Evolutionary conservation across 2,888 invertebrate species (phyloP), one percentile per base, ranked within the genome.

Genomic region (Cecidostiba fungosa): DNA sequence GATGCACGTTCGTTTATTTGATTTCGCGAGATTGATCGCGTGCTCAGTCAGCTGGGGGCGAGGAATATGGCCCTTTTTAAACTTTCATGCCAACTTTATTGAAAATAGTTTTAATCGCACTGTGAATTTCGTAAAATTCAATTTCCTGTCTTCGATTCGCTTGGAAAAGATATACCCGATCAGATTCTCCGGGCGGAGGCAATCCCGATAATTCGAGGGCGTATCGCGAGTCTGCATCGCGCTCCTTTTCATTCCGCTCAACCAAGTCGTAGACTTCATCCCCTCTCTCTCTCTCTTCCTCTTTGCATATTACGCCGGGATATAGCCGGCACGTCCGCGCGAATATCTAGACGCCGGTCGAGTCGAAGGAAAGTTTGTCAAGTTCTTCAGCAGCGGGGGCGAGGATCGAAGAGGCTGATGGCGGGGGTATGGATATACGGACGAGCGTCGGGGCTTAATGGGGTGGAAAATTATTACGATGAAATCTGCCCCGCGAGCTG

Each of bases 401-500:
- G 36, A 1, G 72, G 54, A 73, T 54, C 59, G 50, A 43, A 10
- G n/a, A 14, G 16, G 50, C 26, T 50, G 62, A n/a, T n/a, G 29
- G n/a, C 8, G 23, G 2, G 29, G 39, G 16, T 74, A 23, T 73
- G 59, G 8, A 36, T 66, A 43, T 78, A 47, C 32, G 59, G 29
- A 23, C 62, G 29, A n/a, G 62, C 43, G 50, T 80, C 85, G 87
- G 50, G 50, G 89, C 87, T 91, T 92, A 93, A 93, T 93, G 93
- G 92, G 83, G 88, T 89, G 92, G 93, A 92, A 93, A 93, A 93
- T 93, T 92, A 93, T 93, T 92, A 93, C 90, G 92, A 92, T 92
- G 92, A 92, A 93, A 93, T 92, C 92, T 91, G 90, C 90, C 89
- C 88, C 86, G 87, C 89, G 85, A 10, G 39, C 70, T n/a, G 23